A percentile compares a stretch with the other conserved stretches of the same genome.
Evolutionary conservation across 1,140 invertebrate genomes (phyloP).

Genomic region (Drosophila serrata): DNA sequence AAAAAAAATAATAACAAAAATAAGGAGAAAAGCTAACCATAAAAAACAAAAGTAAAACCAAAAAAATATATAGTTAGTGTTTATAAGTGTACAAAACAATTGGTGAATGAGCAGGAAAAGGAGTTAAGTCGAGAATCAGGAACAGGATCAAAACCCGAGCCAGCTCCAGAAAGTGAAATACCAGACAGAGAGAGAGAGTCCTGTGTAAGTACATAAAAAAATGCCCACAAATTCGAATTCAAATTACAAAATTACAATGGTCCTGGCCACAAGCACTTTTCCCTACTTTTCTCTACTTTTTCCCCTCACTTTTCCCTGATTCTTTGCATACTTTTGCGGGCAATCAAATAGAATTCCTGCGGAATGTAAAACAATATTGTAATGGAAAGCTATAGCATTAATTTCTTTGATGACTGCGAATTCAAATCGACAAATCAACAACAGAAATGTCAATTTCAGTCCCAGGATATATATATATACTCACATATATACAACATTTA

Average conservation of each 20-base stretch:
- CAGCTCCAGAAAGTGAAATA: conserved; percentile 29
- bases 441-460: conserved; percentile 17
- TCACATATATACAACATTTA: not conserved
- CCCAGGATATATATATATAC: not conserved
- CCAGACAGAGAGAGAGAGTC: conserved; percentile 31
- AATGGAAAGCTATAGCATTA: not conserved
- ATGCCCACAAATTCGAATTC: not conserved
- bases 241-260: conserved; percentile 13
- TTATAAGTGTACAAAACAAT: conserved; percentile 28
- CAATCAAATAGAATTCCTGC: conserved; percentile 12
- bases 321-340: conserved; percentile 22
- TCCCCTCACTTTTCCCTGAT: not conserved
- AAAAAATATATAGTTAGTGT: conserved; percentile 12
- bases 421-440: conserved; percentile 26
- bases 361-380: conserved; percentile 14
- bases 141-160: conserved; percentile 6
- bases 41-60: not conserved
- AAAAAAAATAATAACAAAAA: not conserved
- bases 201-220: conserved; percentile 47
- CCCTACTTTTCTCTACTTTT: not conserved
- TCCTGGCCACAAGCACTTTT: not conserved
- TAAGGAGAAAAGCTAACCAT: not conserved
- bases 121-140: conserved; percentile 4
- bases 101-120: not conserved
- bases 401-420: conserved; percentile 16